These are phyloP conservation scores for Paramuricea clavata DNA, from an alignment of 92 coral and sea anemone species.

Conservation along the genomic window DNA sequence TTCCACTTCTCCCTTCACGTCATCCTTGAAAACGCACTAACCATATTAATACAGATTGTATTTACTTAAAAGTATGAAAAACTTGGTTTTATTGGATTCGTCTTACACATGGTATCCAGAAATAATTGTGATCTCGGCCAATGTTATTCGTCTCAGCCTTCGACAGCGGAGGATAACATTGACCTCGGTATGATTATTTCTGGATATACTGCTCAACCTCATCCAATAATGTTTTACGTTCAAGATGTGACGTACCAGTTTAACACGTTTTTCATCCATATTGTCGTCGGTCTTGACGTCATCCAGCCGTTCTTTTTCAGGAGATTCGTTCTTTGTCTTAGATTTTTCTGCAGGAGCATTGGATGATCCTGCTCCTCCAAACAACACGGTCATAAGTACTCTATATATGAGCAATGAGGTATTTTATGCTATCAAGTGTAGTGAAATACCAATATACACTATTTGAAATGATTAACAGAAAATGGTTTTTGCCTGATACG, in stretches of 20 bases:
- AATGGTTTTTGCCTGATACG: too few relatives aligned
- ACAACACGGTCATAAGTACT: constrained; percentile 92
- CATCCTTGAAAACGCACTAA: constrained; percentile 61
- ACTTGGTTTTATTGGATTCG: too few relatives aligned
- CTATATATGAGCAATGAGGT: constrained; percentile 53
- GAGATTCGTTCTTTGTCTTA: constrained; percentile 52
- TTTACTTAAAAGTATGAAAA: neutral
- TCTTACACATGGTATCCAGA: too few relatives aligned
- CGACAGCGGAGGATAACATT: too few relatives aligned
- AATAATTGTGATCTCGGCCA: too few relatives aligned
- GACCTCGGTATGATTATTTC: too few relatives aligned
- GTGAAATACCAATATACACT: too few relatives aligned
- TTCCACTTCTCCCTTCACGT: constrained; percentile 72
- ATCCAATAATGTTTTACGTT: too few relatives aligned
- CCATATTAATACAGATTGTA: neutral
- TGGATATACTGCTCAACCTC: too few relatives aligned
- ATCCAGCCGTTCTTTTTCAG: constrained; percentile 71
- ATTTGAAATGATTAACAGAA: too few relatives aligned
- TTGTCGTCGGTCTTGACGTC: constrained; percentile 42
- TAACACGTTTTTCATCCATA: neutral
- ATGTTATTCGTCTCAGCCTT: too few relatives aligned
- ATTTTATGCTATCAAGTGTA: too few relatives aligned
- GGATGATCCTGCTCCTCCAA: constrained; percentile 85
- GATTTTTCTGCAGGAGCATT: constrained; percentile 83
- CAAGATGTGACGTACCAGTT: constrained; percentile 33